Conservation (phyloP, 1,140 invertebrate genomes). For the Magallana ariakensis region DNA sequence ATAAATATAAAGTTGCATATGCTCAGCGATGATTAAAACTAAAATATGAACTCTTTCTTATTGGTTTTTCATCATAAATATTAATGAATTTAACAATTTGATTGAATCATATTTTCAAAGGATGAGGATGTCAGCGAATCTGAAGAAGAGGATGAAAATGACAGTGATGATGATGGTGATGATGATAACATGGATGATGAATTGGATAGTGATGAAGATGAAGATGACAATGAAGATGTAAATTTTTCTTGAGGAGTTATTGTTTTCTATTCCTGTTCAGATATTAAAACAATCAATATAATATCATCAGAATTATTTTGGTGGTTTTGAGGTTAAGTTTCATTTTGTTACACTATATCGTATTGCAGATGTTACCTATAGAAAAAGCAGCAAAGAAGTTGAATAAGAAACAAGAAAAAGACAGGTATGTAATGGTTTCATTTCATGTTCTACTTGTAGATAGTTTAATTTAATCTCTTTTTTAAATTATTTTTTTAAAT, state of each 20-base stretch:
- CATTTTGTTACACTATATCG: background rate
- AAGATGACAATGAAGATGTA: background rate
- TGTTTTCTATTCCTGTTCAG: too few species aligned
- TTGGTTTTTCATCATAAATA: too few species aligned
- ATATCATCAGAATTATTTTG: too few species aligned
- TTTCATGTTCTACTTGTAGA: background rate
- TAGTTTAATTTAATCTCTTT: background rate
- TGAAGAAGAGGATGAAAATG: slow-evolving; percentile 38
- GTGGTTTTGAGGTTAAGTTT: background rate
- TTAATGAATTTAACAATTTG: too few species aligned
- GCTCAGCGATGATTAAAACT: too few species aligned
- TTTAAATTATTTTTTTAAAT: background rate
- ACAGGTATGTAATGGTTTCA: slow-evolving; percentile 23
- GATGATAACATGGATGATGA: slow-evolving; percentile 39
- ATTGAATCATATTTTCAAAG: background rate
- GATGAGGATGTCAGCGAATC: slow-evolving; percentile 10
- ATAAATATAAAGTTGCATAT: too few species aligned
- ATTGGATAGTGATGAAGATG: background rate
- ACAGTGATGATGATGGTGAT: slow-evolving; percentile 48
- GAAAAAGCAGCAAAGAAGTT: slow-evolving; percentile 49
- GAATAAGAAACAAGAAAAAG: slow-evolving; percentile 41
- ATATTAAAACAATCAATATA: too few species aligned
- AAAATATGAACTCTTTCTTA: too few species aligned
- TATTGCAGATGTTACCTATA: slow-evolving; percentile 44
- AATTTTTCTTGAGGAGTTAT: too few species aligned